A percentile compares a stretch with the other conserved stretches of the same genome.
Evolutionary conservation across 2,113 vertebrate genomes (phyloP).

Genomic region (Phoenicopterus ruber): DNA sequence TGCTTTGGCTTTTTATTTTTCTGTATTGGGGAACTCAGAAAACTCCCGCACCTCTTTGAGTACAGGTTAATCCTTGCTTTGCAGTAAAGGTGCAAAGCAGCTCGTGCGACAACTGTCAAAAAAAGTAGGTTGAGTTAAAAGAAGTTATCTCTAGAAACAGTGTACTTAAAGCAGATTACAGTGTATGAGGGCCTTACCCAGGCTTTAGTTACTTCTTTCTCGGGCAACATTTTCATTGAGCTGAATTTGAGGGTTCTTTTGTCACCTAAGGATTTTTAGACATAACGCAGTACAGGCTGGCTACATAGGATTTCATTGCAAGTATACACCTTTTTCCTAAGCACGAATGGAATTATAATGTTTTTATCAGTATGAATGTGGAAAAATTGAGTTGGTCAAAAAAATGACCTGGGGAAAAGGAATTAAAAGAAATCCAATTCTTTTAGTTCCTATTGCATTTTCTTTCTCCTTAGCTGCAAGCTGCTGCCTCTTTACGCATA

Average conservation of each 20-base stretch:
- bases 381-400: not conserved
- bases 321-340: not conserved
- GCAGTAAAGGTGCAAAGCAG: not conserved
- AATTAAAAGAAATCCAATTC: not conserved
- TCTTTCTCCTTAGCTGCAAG: not conserved
- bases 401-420: not conserved
- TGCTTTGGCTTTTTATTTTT: constrained; percentile 11
- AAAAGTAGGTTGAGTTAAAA: not conserved
- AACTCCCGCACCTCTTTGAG: not conserved
- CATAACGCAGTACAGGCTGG: not conserved
- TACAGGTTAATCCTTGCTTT: constrained; percentile 2
- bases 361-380: not conserved
- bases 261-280: not conserved
- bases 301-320: not conserved
- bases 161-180: not conserved
- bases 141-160: not conserved
- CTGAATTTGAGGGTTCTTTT: not conserved
- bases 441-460: not conserved
- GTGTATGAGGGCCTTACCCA: not conserved
- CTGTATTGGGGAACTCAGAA: not conserved
- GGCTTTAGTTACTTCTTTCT: not conserved
- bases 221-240: not conserved
- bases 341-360: not conserved
- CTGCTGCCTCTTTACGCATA: not conserved
- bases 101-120: not conserved